These are phyloP conservation scores for Lepus europaeus DNA, from an alignment of 2,113 vertebrate species.

Conservation along the genomic window DNA sequence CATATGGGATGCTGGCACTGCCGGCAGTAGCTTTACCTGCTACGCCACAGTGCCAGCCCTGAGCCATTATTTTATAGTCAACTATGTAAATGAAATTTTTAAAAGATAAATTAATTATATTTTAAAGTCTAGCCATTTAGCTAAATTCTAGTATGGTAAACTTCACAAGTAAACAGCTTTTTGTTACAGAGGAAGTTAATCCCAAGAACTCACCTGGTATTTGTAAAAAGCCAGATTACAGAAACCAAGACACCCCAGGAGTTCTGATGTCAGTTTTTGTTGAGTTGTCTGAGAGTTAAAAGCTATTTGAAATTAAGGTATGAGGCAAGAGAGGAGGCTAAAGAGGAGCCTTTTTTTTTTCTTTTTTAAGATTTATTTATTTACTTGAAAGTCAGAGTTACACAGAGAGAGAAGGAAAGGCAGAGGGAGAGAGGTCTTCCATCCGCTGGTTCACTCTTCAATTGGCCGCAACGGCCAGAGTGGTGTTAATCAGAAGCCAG, in stretches of 20 bases:
- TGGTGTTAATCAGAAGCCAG: too few species aligned
- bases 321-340: not conserved
- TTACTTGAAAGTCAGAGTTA: too few species aligned
- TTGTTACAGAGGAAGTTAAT: slow-evolving; percentile 5
- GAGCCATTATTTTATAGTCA: not conserved
- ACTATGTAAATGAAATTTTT: not conserved
- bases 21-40: too few species aligned
- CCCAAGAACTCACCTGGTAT: not conserved
- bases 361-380: too few species aligned
- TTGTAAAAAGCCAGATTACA: not conserved
- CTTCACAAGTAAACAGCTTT: not conserved
- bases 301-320: slow-evolving; percentile 7
- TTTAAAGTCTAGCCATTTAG: slow-evolving; percentile 29
- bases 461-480: too few species aligned
- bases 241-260: not conserved
- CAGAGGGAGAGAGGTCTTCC: too few species aligned
- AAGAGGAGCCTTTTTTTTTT: not conserved
- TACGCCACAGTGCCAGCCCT: too few species aligned
- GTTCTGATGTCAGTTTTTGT: not conserved
- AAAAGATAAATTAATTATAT: not conserved
- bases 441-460: too few species aligned
- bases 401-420: too few species aligned
- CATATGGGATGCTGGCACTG: too few species aligned
- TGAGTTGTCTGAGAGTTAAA: not conserved
- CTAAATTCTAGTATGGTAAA: slow-evolving; percentile 39